Percentiles rank a stretch among this genome's conserved stretches.
Conservation (phyloP, 1,140 invertebrate genomes). For the Bathynomus jamesi region DNA sequence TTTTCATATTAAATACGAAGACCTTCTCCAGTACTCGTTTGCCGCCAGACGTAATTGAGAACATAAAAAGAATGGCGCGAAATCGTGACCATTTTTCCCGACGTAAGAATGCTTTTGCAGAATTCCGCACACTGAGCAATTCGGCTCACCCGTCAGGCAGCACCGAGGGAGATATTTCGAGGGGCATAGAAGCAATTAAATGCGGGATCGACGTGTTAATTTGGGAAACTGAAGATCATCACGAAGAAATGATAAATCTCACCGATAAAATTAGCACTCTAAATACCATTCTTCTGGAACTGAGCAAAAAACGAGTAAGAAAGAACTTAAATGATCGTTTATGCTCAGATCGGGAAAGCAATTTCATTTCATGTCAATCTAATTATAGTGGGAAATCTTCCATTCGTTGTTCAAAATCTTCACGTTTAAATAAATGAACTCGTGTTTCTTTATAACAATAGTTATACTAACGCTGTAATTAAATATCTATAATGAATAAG, state of each 20-base stretch:
- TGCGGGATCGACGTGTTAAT: constrained; percentile 30
- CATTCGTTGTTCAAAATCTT: no score
- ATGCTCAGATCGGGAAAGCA: neutral
- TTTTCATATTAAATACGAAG: constrained; percentile 62
- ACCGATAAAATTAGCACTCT: neutral
- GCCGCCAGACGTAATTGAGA: constrained; percentile 61
- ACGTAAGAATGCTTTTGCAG: constrained; percentile 29
- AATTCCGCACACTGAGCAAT: constrained; percentile 29
- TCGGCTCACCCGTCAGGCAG: constrained; percentile 22
- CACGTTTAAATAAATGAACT: no score
- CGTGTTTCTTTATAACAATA: no score
- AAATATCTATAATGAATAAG: no score
- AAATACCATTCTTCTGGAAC: neutral
- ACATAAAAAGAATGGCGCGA: constrained; percentile 57
- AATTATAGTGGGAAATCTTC: neutral
- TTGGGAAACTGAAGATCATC: constrained; percentile 27
- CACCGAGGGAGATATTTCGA: constrained; percentile 22
- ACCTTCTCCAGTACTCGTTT: constrained; percentile 67
- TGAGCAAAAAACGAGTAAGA: neutral
- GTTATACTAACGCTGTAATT: no score
- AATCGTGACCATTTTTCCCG: constrained; percentile 23
- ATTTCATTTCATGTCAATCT: neutral
- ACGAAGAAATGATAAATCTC: neutral
- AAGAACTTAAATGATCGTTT: neutral
- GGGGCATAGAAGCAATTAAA: constrained; percentile 27